Evolutionary conservation across 2,797 vertebrate species (phyloP).

Genomic region (Pseudochirops corinnae): DNA sequence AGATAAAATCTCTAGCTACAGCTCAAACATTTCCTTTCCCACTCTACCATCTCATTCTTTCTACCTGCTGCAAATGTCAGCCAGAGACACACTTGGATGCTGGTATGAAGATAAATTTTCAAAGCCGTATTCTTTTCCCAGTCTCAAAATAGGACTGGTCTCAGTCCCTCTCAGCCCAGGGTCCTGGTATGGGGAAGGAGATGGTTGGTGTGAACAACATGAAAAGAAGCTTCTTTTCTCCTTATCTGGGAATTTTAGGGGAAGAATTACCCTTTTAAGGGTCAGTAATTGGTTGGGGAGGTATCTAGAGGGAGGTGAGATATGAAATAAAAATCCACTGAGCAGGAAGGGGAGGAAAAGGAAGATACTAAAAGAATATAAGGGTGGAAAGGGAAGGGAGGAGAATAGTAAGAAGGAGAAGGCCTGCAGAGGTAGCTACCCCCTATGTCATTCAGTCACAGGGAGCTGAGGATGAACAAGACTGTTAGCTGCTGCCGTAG

Average conservation of each 20-base stretch:
- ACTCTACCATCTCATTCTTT: not conserved
- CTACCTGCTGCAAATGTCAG: not conserved
- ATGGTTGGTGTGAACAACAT: not conserved
- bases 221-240: not conserved
- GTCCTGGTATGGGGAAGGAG: not conserved
- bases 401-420: not conserved
- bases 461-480: not conserved
- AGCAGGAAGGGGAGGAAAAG: not conserved
- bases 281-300: not conserved
- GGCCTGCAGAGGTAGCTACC: not conserved
- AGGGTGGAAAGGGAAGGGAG: conserved; percentile 10
- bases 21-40: not conserved
- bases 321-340: not conserved
- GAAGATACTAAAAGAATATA: conserved; percentile 16
- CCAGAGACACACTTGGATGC: not conserved
- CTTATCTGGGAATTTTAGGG: not conserved
- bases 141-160: not conserved
- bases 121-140: not conserved
- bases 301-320: not conserved
- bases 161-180: not conserved
- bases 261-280: not conserved
- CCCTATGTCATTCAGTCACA: not conserved
- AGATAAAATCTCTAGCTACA: not conserved
- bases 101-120: conserved; percentile 27
- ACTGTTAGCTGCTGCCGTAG: not conserved